phyloP scores from a whole-genome alignment of 64 coral and sea anemone species.

The Montipora sp. region DNA sequence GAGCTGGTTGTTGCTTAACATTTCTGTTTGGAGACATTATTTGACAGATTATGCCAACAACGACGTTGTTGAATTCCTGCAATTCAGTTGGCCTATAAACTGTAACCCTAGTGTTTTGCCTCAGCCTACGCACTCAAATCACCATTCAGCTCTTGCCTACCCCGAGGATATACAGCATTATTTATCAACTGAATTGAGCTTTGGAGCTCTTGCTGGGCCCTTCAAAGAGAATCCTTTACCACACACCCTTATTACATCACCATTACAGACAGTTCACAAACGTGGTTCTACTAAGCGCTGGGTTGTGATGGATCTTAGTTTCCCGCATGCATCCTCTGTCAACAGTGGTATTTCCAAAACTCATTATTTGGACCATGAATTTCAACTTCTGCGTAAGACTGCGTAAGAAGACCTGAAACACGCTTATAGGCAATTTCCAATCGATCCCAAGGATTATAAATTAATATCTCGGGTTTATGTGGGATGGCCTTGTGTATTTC shows the following conservation, averaged over 20 bases:
- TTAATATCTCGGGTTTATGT: constrained; percentile 40
- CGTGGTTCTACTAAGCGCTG: constrained; percentile 4
- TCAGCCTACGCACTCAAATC: constrained; percentile 6
- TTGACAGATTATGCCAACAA: constrained; percentile 25
- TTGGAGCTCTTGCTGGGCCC: constrained; percentile 32
- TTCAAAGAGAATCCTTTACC: constrained; percentile 19
- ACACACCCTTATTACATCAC: neutral
- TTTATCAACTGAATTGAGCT: constrained; percentile 34
- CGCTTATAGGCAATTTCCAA: constrained; percentile 20
- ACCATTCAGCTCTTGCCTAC: constrained; percentile 19
- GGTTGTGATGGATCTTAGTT: constrained; percentile 32
- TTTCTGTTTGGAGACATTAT: constrained; percentile 29
- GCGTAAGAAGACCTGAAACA: constrained; percentile 10
- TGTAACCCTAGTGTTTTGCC: neutral
- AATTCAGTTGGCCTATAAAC: constrained; percentile 45
- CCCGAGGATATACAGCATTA: constrained; percentile 22
- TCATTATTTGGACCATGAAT: constrained; percentile 15
- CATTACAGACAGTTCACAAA: neutral
- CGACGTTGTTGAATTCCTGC: constrained; percentile 30
- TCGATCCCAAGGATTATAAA: constrained; percentile 43
- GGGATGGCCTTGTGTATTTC: constrained; percentile 7
- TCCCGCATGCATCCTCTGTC: neutral
- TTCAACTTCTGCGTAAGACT: constrained; percentile 3
- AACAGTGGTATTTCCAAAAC: constrained; percentile 13
- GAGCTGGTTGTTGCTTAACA: neutral